phyloP scores from a whole-genome alignment of 2,888 invertebrate species.

The Fissipunctia ypsillon region DNA sequence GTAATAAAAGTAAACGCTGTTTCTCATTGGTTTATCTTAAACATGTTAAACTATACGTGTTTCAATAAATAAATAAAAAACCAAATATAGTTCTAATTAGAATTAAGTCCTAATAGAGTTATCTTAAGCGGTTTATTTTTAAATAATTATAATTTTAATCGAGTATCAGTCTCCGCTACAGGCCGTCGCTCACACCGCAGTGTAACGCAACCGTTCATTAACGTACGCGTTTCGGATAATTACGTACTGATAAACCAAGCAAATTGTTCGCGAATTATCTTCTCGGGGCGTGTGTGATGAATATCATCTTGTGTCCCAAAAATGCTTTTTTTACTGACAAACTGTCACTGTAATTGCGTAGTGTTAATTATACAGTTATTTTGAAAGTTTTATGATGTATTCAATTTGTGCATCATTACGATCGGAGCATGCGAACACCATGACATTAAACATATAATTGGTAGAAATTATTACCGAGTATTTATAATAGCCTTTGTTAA shows the following conservation, averaged over 20 bases:
- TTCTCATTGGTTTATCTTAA: neutral
- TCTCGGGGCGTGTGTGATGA: conserved; percentile 79
- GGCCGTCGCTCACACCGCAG: conserved; percentile 73
- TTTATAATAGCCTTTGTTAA: conserved; percentile 65
- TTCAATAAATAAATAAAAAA: neutral
- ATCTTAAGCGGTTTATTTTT: neutral
- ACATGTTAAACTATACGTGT: neutral
- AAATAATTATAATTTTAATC: neutral
- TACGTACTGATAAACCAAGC: conserved; percentile 89
- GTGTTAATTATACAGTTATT: conserved; percentile 77
- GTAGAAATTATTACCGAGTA: conserved; percentile 65
- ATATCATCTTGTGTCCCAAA: conserved; percentile 82
- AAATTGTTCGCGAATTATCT: conserved; percentile 88
- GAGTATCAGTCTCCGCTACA: conserved; percentile 42
- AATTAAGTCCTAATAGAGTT: too few relatives aligned
- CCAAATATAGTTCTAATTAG: too few relatives aligned
- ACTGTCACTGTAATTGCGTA: conserved; percentile 77
- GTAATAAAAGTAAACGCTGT: conserved; percentile 2
- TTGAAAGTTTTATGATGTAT: conserved; percentile 76
- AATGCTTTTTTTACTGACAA: conserved; percentile 73
- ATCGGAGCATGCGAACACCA: conserved; percentile 65
- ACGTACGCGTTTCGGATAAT: conserved; percentile 87
- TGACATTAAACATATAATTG: conserved; percentile 69
- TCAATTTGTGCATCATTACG: conserved; percentile 73
- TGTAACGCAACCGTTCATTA: conserved; percentile 86